phyloP scores from a whole-genome alignment of 1,140 invertebrate species.

The Aphis craccivora region DNA sequence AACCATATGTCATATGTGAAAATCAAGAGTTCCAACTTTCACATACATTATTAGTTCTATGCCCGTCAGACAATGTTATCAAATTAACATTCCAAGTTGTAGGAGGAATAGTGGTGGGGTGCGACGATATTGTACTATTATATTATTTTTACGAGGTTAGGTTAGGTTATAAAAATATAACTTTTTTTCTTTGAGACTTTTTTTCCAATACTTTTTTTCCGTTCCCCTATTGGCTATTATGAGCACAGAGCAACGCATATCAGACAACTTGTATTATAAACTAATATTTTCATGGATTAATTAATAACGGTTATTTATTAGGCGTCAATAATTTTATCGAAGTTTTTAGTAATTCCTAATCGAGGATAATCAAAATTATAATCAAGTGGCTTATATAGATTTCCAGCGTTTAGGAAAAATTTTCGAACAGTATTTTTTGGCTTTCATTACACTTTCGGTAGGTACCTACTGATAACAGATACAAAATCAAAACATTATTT shows the following conservation, averaged over 20 bases:
- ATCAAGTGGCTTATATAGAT: background rate
- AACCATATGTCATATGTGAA: too few relatives aligned
- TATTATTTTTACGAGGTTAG: too few relatives aligned
- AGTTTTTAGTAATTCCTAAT: background rate
- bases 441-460: background rate
- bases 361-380: background rate
- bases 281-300: background rate
- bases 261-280: background rate
- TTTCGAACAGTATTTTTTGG: background rate
- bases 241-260: background rate
- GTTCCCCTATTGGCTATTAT: too few relatives aligned
- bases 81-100: too few relatives aligned
- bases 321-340: background rate
- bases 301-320: background rate
- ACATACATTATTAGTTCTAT: too few relatives aligned
- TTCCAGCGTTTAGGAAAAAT: background rate
- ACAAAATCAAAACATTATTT: background rate
- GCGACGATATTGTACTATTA: too few relatives aligned
- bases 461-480: background rate
- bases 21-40: too few relatives aligned
- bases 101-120: too few relatives aligned
- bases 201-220: too few relatives aligned
- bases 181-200: too few relatives aligned
- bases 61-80: too few relatives aligned
- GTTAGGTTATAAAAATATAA: too few relatives aligned